Percentiles rank a stretch among this genome's conserved stretches.
phyloP scores from a whole-genome alignment of 2,797 vertebrate genomes.

The Notolabrus celidotus region DNA sequence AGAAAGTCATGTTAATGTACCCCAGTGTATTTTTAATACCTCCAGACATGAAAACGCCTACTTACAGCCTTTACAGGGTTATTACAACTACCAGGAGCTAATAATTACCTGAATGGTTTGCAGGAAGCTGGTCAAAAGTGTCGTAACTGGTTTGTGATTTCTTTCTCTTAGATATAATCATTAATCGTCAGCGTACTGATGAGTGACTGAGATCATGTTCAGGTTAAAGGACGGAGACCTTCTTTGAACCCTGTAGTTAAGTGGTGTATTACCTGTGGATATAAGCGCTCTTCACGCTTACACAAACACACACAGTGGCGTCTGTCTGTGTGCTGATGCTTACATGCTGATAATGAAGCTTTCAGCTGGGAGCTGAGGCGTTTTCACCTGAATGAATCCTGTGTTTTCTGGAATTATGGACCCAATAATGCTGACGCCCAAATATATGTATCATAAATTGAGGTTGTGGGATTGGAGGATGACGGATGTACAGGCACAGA shows the following conservation, averaged over 20 bases:
- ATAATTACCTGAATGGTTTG: no score
- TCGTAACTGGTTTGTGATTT: no score
- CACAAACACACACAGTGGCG: slow-evolving; percentile 21
- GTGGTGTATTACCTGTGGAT: slow-evolving; percentile 27
- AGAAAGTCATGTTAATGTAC: no score
- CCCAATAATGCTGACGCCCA: neutral
- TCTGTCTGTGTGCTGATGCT: slow-evolving; percentile 32
- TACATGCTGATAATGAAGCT: slow-evolving; percentile 18
- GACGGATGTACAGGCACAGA: slow-evolving; percentile 40
- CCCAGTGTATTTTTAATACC: no score
- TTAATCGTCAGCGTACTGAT: neutral
- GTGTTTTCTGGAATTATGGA: neutral
- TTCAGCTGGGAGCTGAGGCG: neutral
- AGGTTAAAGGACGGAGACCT: neutral
- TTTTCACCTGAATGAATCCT: neutral
- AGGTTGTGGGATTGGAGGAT: neutral
- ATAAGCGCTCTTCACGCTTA: slow-evolving; percentile 28
- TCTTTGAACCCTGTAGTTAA: slow-evolving; percentile 22
- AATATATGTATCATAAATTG: neutral
- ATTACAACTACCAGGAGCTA: no score
- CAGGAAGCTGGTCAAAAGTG: no score
- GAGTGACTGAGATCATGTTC: neutral
- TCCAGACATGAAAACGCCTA: no score
- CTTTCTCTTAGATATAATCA: no score
- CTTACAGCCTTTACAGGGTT: no score